phyloP scores from a whole-genome alignment of 2,888 invertebrate genomes.

The Tipula vernalis region DNA sequence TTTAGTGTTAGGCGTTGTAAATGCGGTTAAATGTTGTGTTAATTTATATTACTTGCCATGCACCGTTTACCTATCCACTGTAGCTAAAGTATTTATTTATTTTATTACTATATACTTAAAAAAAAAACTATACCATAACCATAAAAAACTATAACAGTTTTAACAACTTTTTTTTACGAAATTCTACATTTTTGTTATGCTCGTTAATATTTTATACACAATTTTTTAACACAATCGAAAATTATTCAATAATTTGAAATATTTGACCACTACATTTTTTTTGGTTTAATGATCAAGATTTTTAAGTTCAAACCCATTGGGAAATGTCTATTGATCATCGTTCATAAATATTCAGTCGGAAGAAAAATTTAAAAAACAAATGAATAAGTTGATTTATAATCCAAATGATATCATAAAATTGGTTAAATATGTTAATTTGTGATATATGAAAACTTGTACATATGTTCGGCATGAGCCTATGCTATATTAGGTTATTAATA shows the following conservation, averaged over 20 bases:
- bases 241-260: not conserved
- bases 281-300: not conserved
- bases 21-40: not conserved
- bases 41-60: not conserved
- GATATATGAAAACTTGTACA: not conserved
- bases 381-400: not conserved
- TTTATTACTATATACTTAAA: not conserved
- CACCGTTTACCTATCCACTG: not conserved
- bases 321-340: not conserved
- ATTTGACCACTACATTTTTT: not conserved
- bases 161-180: not conserved
- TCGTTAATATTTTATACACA: not conserved
- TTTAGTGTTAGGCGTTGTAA: not conserved
- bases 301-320: not conserved
- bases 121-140: not conserved
- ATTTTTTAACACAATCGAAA: not conserved
- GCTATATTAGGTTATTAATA: not conserved
- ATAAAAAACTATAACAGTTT: not conserved
- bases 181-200: not conserved
- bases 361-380: not conserved
- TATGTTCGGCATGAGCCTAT: not conserved
- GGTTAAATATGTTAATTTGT: not conserved
- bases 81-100: not conserved
- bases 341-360: not conserved
- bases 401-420: not conserved